Base-by-base conservation (phyloP, 2,113 vertebrate species). In the Pachypanchax playfairii region DNA sequence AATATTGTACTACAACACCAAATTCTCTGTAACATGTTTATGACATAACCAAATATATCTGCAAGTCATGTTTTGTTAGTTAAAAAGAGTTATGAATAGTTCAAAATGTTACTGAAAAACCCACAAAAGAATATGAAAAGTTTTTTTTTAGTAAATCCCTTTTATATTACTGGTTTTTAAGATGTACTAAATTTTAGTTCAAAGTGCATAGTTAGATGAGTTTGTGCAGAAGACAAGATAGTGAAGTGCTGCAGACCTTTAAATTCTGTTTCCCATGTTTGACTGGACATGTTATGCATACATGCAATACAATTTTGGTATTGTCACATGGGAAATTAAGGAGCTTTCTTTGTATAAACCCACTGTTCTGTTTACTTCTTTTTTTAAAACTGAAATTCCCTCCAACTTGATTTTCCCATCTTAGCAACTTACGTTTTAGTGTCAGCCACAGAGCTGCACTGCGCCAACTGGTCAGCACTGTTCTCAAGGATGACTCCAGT, bases 391-490 rank as follows among this genome's bases (percentile, higher is more conserved):
- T 62, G 15, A 80, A 65, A 83, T 79, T 77, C 77, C 73, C 73
- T 88, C 82, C 79, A 35, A 82, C 85, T 74, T 79, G 74, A 67
- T 79, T 68, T 85, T 89, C 76, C 88, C 70, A 71, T 87, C 89
- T 84, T 83, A 88, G 75, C 92, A 70, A 93, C 90, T 72, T 93
- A 73, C 89, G 77, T 53, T 85, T 58, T 60, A 71, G 84, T 65
- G 78, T 84, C 42, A 64, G 54, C 73, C 47, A 38, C 63, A 62
- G 12, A 57, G 77, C 64, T 62, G 4, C 10, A 65, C 77, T 55
- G 70, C 58, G 74, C 82, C 79, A 85, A 82, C 77, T 57, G 70
- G 35, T 65, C 69, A 58, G 67, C 50, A 70, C 77, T 76, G 53
- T 81, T 83, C 83, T 83, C 77, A 85, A 62, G 65, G 38, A 74